These are phyloP conservation scores for Amphipyra berbera DNA, from an alignment of 2,888 invertebrate species.

Conservation along the genomic window DNA sequence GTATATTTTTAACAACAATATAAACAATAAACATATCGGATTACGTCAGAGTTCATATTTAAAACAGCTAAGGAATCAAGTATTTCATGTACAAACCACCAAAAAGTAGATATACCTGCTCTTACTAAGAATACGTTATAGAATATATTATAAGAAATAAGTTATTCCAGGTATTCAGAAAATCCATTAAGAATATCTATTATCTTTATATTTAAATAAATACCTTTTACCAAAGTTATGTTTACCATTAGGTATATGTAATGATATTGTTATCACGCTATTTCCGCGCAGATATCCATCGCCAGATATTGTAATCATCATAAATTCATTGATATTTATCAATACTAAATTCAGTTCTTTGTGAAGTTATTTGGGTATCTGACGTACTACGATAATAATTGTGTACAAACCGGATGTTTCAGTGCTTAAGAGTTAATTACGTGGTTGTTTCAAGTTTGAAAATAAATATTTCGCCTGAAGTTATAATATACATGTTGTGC, in stretches of 20 bases:
- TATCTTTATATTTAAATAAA: background rate
- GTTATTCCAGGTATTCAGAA: too few relatives aligned
- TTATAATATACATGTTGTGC: background rate
- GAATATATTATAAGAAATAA: too few relatives aligned
- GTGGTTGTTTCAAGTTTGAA: background rate
- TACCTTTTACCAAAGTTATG: constrained; percentile 9
- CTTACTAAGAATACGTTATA: too few relatives aligned
- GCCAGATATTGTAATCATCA: constrained; percentile 74
- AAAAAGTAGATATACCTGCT: too few relatives aligned
- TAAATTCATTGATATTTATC: constrained; percentile 64
- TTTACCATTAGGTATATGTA: constrained; percentile 32
- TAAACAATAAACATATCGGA: too few relatives aligned
- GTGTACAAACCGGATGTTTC: constrained; percentile 22
- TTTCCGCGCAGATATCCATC: constrained; percentile 82
- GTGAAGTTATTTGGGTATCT: constrained; percentile 62
- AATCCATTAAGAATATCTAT: background rate
- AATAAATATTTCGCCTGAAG: background rate
- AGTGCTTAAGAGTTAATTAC: constrained; percentile 5
- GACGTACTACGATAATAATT: constrained; percentile 58
- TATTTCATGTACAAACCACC: too few relatives aligned
- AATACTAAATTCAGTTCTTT: constrained; percentile 66
- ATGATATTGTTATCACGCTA: constrained; percentile 68
- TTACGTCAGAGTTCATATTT: too few relatives aligned
- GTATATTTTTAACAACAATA: too few relatives aligned
- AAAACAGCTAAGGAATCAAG: too few relatives aligned